Base-by-base conservation (phyloP, 2,113 vertebrate species). In the Gavia stellata region DNA sequence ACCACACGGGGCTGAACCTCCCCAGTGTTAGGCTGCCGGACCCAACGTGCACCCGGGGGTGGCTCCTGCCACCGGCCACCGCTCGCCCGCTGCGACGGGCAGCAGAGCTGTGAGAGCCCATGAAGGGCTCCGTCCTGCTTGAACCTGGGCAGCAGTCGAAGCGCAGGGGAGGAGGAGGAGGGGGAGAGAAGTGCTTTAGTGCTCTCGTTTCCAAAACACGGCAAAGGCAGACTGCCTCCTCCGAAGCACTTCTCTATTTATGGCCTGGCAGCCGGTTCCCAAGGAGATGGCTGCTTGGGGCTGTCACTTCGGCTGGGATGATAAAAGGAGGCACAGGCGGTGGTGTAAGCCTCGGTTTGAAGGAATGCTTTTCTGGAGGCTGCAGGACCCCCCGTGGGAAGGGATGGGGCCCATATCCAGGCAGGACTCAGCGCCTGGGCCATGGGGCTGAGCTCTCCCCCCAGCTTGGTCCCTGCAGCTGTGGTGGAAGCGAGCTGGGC, bases 221-320 rank as follows among this genome's bases (percentile, higher is more conserved):
- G 79, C 65, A 6, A 31, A 65, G 55, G 77, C 86, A 55, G 67
- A 2, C 86, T 49, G 73, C 74, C 87, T 85, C 74, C 85, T 82
- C 36, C 18, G 0, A 3, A 68, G 61, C 81, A 15, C 71, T 77
- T 80, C 79, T 90, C 94, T 93, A 42, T 95, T 90, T 94, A 28
- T 94, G 96, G 95, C 78, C 92, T 50, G 52, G 81, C 90, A 87
- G 90, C 53, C 6, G 3, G 49, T 95, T 91, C 79, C 86, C 94
- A 70, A 33, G 90, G 93, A 90, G 92, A 74, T 80, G 65, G 45
- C 86, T 95, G 93, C 12, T 0, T 0, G 3, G 67, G 65, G 77
- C 91, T 94, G 93, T 50, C 63, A 1, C 66, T 78, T 5, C 1
- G 0, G 34, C 81, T n/a, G 91, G 49, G 29, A 4, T 21, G 70